These are phyloP conservation scores for Noctua janthe DNA, from an alignment of 2,888 invertebrate species.

Conservation along the genomic window DNA sequence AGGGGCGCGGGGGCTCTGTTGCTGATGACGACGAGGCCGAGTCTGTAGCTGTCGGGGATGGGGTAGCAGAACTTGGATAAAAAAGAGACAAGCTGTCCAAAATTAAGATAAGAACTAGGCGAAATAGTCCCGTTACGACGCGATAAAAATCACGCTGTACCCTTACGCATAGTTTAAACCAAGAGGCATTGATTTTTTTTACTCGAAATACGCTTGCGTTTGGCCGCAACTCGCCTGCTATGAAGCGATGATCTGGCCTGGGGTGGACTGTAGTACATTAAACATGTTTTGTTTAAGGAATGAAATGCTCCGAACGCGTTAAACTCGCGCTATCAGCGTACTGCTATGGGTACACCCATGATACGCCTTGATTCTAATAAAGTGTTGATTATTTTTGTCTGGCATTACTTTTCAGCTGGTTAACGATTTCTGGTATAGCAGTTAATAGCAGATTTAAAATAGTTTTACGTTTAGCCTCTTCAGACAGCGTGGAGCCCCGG, in stretches of 20 bases:
- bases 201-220: background rate
- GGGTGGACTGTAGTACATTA: background rate
- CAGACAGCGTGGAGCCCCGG: constrained; percentile 80
- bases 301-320: background rate
- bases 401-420: background rate
- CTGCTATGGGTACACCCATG: too few species aligned
- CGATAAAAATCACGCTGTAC: background rate
- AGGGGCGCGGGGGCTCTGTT: constrained; percentile 90
- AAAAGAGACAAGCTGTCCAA: background rate
- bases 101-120: background rate
- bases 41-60: constrained; percentile 61
- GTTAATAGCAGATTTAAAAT: background rate
- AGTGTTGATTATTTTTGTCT: background rate
- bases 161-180: background rate
- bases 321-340: background rate
- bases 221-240: background rate
- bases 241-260: background rate
- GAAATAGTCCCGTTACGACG: background rate
- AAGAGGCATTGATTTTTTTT: too few species aligned
- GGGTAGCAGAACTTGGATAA: background rate
- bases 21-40: constrained; percentile 77
- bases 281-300: background rate
- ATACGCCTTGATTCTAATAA: background rate
- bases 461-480: constrained; percentile 74
- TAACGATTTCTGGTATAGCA: background rate